Base-by-base conservation (phyloP, 1,140 invertebrate genomes). In the Dinoponera quadriceps region DNA sequence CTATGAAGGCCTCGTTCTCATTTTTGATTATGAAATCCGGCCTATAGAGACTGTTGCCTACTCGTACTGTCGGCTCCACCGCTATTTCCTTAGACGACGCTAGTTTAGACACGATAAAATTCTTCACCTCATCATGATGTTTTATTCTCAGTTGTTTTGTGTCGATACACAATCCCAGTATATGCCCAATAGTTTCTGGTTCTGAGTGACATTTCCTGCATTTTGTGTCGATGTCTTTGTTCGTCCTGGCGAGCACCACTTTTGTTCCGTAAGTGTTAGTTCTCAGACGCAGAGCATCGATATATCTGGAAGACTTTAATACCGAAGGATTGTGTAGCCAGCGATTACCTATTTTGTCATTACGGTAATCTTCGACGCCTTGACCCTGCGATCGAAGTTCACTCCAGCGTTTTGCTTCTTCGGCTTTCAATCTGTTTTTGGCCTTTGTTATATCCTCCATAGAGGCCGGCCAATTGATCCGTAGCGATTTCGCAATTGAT, bases 1-100 rank as follows among this genome's bases (percentile, higher is more conserved):
- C 86, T 78, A 92, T 89, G 60, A 85, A 75, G 72, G 84, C 71
- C 85, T 83, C 0, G 22, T 44, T n/a, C 71, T 73, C 71, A 59
- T 38, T 60, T 44, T 73, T 57, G 7, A 73, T 38, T 59, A 74
- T 60, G 57, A 73, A 29, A 16, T 73, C 71, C 0, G 72, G 72
- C 25, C 62, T 75, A 3, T 29, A 29, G 11, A 27, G 22, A 29
- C 13, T 51, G 1, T 5, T n/a, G 4, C 48, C 16, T 1, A 27
- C 9, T 1, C 13, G 29, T 0, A 68, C 3, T 1, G 44, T 25
- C 4, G 44, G 20, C 44, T 63, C 72, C 2, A 75, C 20, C 0
- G 16, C 11, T 0, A 75, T 38, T 1, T 60, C 72, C 25, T 75
- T 27, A 0, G 4, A 4, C 7, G 0, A 1, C 3, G 11, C 2